Evolutionary conservation across 2,113 vertebrate species (phyloP).

Genomic region (Myotis brandtii): DNA sequence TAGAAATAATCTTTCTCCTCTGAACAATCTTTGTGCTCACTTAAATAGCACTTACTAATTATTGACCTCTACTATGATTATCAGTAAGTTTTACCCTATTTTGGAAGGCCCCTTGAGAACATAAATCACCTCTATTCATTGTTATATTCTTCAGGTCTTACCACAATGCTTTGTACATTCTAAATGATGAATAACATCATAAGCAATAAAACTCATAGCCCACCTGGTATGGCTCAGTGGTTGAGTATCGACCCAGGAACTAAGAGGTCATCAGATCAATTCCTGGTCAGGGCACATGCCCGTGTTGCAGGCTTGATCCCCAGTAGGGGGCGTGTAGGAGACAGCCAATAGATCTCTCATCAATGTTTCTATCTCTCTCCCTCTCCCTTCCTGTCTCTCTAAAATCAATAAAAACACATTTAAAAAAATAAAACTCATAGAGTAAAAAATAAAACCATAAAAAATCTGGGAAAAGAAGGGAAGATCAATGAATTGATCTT

Average conservation of each 20-base stretch:
- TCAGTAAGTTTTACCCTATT: neutral
- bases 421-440: neutral
- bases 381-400: no score
- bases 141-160: neutral
- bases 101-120: neutral
- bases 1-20: neutral
- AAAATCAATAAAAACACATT: no score
- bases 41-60: neutral
- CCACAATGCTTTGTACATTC: neutral
- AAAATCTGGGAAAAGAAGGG: constrained; percentile 2
- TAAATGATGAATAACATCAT: constrained; percentile 19
- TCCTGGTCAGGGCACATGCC: no score
- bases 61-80: neutral
- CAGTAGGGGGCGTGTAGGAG: no score
- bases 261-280: no score
- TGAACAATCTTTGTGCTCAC: neutral
- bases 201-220: neutral
- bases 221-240: no score
- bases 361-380: no score
- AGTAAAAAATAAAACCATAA: constrained; percentile 33
- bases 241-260: no score
- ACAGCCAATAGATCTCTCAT: no score
- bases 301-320: no score
- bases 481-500: neutral
- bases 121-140: neutral